Evolutionary conservation across 2,113 vertebrate species (phyloP).

Genomic region (Climacteris rufus): DNA sequence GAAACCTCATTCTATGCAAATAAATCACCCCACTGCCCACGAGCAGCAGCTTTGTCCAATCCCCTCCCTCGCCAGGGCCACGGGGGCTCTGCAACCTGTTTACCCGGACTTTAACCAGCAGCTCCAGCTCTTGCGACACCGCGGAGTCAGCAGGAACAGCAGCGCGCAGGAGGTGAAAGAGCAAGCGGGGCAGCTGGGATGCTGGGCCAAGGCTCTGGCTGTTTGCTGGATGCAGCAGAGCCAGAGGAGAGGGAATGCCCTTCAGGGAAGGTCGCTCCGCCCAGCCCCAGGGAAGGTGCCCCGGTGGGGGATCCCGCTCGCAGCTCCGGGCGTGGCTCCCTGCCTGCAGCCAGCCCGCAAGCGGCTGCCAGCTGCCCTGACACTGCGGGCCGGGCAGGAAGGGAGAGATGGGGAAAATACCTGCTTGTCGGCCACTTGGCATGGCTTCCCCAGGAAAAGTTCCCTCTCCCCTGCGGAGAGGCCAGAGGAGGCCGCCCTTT

Average conservation of each 20-base stretch:
- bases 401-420: background rate
- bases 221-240: background rate
- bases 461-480: rapidly evolving
- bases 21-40: background rate
- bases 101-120: constrained; percentile 44
- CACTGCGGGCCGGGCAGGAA: rapidly evolving
- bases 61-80: background rate
- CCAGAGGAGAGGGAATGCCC: background rate
- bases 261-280: background rate
- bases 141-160: background rate
- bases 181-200: background rate
- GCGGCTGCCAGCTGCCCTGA: background rate
- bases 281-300: background rate
- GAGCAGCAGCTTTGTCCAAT: background rate
- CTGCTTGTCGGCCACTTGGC: background rate
- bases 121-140: constrained; percentile 30
- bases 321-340: background rate
- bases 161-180: constrained; percentile 9
- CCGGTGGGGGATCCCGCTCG: background rate
- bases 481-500: background rate
- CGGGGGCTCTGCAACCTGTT: constrained; percentile 29
- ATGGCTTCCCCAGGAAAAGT: background rate
- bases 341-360: background rate
- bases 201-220: background rate
- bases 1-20: background rate